Percentiles rank a stretch among this genome's conserved stretches.
These are phyloP conservation scores for Heliconius himera DNA, from an alignment of 1,140 invertebrate species.

Conservation along the genomic window DNA sequence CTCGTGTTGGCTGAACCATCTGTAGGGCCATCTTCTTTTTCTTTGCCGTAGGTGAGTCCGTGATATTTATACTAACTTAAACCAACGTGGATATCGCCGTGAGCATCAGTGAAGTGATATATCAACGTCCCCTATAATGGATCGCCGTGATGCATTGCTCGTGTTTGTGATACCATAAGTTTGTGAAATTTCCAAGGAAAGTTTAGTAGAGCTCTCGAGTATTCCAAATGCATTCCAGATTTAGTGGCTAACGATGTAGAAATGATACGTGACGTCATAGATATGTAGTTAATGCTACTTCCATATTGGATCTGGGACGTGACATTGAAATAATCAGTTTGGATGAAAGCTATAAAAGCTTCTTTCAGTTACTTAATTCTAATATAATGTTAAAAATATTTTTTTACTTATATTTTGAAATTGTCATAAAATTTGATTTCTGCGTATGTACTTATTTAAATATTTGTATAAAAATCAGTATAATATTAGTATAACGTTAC, in stretches of 20 bases:
- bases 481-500: not conserved
- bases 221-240: slow-evolving; percentile 13
- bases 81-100: slow-evolving; percentile 43
- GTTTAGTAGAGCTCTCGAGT: not conserved
- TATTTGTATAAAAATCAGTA: no score
- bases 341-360: not conserved
- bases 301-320: slow-evolving; percentile 23
- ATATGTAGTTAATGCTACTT: slow-evolving; percentile 1
- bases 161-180: slow-evolving; percentile 34
- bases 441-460: no score
- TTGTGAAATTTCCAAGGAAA: slow-evolving; percentile 24
- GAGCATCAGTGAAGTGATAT: slow-evolving; percentile 70
- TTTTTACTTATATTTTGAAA: not conserved
- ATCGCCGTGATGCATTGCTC: slow-evolving; percentile 50
- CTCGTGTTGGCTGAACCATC: slow-evolving; percentile 81
- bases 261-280: slow-evolving; percentile 14
- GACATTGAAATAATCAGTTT: slow-evolving; percentile 17
- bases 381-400: not conserved
- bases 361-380: not conserved
- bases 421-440: not conserved
- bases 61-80: slow-evolving; percentile 63
- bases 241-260: slow-evolving; percentile 6
- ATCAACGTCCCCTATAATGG: slow-evolving; percentile 45
- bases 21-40: slow-evolving; percentile 76
- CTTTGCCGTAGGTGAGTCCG: slow-evolving; percentile 78